Evolutionary conservation across 2,797 vertebrate genomes (phyloP).

Genomic region (Sparidentex hasta): DNA sequence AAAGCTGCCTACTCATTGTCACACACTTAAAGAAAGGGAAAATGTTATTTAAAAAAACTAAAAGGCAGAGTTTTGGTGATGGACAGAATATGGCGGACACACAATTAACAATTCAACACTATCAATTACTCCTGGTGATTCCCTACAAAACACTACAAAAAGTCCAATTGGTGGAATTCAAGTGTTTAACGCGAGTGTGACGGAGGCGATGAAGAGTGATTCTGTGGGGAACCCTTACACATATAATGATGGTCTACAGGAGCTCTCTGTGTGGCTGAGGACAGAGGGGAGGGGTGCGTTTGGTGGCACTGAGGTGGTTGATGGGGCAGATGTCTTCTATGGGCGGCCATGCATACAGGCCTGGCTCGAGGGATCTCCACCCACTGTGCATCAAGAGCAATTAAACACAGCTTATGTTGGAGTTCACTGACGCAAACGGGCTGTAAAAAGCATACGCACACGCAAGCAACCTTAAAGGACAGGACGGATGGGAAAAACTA

Average conservation of each 20-base stretch:
- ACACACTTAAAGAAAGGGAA: not conserved
- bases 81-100: constrained; percentile 12
- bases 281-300: constrained; percentile 1
- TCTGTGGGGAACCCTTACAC: constrained; percentile 58
- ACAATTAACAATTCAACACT: constrained; percentile 39
- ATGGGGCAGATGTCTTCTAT: constrained; percentile 70
- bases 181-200: constrained; percentile 55
- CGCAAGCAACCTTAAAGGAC: constrained; percentile 65
- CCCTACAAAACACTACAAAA: constrained; percentile 40
- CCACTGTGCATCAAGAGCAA: constrained; percentile 75
- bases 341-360: constrained; percentile 68
- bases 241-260: constrained; percentile 51
- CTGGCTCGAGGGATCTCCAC: constrained; percentile 65
- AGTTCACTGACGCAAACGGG: constrained; percentile 64
- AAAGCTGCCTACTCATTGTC: too few relatives aligned
- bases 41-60: constrained; percentile 1
- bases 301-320: constrained; percentile 66
- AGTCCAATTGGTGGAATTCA: constrained; percentile 49
- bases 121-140: constrained; percentile 58
- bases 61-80: not conserved
- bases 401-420: constrained; percentile 70
- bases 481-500: constrained; percentile 21
- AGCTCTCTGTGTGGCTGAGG: constrained; percentile 33
- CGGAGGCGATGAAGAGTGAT: constrained; percentile 35
- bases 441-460: constrained; percentile 59